phyloP scores from a whole-genome alignment of 1,140 invertebrate genomes.

The Heliconius melpomene region DNA sequence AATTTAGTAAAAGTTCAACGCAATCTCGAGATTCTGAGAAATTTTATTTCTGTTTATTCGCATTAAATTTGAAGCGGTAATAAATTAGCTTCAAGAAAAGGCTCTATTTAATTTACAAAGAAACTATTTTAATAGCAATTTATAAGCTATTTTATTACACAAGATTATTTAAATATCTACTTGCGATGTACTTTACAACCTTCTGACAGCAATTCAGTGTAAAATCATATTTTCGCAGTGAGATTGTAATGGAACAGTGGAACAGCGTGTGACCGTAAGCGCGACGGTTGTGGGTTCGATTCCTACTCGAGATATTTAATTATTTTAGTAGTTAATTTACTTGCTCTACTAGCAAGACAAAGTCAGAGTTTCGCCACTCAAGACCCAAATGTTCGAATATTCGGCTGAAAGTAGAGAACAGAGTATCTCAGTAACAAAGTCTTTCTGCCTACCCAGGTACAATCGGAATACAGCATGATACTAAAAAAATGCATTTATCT shows the following conservation, averaged over 20 bases:
- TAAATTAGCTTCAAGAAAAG: not conserved
- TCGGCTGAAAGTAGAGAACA: not conserved
- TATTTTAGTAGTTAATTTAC: no score
- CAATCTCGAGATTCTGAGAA: constrained; percentile 1
- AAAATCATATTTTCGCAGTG: no score
- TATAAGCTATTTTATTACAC: not conserved
- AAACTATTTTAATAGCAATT: constrained; percentile 12
- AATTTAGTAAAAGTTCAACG: constrained; percentile 2
- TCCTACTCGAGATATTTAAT: not conserved
- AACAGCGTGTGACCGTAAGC: not conserved
- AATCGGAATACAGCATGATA: not conserved
- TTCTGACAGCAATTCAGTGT: no score
- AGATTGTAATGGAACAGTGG: not conserved
- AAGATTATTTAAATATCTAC: no score
- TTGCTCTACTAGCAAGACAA: not conserved
- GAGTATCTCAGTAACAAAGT: not conserved
- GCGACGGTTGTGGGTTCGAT: not conserved
- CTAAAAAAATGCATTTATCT: not conserved
- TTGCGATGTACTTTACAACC: no score
- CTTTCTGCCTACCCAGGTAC: not conserved
- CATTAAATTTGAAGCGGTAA: not conserved
- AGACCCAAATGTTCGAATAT: not conserved
- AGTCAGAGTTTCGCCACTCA: not conserved
- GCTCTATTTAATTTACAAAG: not conserved
- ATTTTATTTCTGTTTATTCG: constrained; percentile 3